Percentiles rank a stretch among this genome's conserved stretches.
Evolutionary conservation across 2,888 invertebrate species (phyloP).

Genomic region (Hermaeophaga mercurialis): DNA sequence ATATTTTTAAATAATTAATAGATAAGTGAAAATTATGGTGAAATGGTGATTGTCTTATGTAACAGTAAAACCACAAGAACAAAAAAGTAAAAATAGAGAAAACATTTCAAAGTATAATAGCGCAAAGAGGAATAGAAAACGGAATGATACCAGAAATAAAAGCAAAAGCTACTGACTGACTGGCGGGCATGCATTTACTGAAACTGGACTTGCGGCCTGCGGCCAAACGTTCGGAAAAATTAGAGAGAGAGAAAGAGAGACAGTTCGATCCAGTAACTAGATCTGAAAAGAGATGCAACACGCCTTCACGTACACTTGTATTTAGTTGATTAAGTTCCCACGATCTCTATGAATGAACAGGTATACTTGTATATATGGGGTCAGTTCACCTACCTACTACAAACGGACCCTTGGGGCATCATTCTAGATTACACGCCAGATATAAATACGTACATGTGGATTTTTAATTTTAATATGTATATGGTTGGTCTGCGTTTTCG

Average conservation of each 20-base stretch:
- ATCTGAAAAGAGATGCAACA: constrained; percentile 35
- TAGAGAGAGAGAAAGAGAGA: constrained; percentile 22
- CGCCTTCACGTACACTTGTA: constrained; percentile 39
- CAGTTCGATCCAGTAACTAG: constrained; percentile 19
- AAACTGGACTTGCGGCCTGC: constrained; percentile 22
- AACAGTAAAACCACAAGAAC: constrained; percentile 14
- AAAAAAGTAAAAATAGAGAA: constrained; percentile 20
- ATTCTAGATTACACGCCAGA: constrained; percentile 46
- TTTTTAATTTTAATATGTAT: constrained; percentile 16
- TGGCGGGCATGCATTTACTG: constrained; percentile 19
- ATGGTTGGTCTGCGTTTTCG: not conserved
- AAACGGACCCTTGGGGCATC: constrained; percentile 45
- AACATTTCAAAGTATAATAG: constrained; percentile 13
- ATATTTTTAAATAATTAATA: too few species aligned
- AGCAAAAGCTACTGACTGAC: constrained; percentile 25
- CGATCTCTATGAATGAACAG: constrained; percentile 57
- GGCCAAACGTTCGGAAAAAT: constrained; percentile 29
- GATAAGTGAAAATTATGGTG: too few species aligned
- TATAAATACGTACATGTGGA: constrained; percentile 32
- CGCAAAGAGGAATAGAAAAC: constrained; percentile 22
- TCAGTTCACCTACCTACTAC: constrained; percentile 51
- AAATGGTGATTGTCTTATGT: too few species aligned
- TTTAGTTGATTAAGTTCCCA: constrained; percentile 48
- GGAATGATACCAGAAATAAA: constrained; percentile 22
- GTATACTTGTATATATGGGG: constrained; percentile 51